phyloP scores from a whole-genome alignment of 2,113 vertebrate genomes.

The Pleuronectes platessa region DNA sequence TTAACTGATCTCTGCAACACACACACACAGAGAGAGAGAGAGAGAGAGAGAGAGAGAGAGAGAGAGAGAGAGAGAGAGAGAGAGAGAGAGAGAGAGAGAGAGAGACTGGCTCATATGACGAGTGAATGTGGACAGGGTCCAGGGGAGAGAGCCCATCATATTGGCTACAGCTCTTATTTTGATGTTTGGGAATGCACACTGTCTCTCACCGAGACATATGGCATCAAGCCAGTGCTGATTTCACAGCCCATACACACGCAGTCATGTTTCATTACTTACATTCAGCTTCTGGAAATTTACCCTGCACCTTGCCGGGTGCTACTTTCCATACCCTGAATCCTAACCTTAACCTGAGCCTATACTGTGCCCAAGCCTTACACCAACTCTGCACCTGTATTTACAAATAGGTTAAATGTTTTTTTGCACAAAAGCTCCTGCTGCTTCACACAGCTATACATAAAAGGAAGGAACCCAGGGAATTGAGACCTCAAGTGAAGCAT shows the following conservation, averaged over 20 bases:
- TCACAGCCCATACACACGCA: slow-evolving; percentile 3
- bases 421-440: too few species aligned
- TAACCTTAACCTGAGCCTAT: background rate
- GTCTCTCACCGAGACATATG: background rate
- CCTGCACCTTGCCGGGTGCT: background rate
- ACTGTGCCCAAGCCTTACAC: background rate
- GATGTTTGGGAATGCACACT: background rate
- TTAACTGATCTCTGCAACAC: slow-evolving; percentile 34
- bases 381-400: background rate
- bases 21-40: background rate
- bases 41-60: background rate
- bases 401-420: background rate
- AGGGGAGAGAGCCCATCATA: background rate
- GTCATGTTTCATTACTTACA: background rate
- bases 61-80: background rate
- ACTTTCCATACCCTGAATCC: background rate
- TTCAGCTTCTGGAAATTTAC: background rate
- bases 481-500: too few species aligned
- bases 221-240: background rate
- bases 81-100: background rate
- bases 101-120: background rate
- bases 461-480: too few species aligned
- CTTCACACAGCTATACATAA: too few species aligned
- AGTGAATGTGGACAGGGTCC: background rate
- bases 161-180: slow-evolving; percentile 11